Base-by-base conservation (phyloP, 2,888 invertebrate genomes). In the Lasioglossum marginatum region DNA sequence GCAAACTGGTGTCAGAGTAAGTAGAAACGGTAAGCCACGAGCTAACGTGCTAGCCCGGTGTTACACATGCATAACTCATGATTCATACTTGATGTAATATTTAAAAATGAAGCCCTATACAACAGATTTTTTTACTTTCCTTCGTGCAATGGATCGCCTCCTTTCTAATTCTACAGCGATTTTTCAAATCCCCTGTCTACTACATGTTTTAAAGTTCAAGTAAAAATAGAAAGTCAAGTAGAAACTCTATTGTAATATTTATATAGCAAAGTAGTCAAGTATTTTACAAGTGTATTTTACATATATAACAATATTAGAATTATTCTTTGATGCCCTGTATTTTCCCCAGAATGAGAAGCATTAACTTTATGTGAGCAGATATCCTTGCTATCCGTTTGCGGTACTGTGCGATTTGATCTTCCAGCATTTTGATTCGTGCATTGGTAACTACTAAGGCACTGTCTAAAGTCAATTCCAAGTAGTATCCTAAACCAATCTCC, bases 361-460 rank as follows among this genome's bases (percentile, higher is more conserved):
- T 97, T 83, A 98, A 94, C 94, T 98, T 98, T 75, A 98, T 98
- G 92, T 98, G 97, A 0, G 97, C 97, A 91, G 97, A 97, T 0
- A 97, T 97, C 89, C 96, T 96, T 0, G 97, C 96, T 87, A 97
- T 97, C 93, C 97, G 97, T 52, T 96, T 96, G 5, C 96, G 96
- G 4, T 98, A 93, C 86, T 97, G 96, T 31, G 96, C 96, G 0
- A 97, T 96, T 91, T 97, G 96, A 31, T 96, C 96, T 89, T 97
- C 97, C 75, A 97, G 95, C 0, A 97, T 96, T 82, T 96, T 96
- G 60, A 97, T 96, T 94, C 98, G 97, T 76, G 97, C 96, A 90
- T 97, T 96, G 68, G 97, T 96, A 92, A 97, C 97, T 87, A 95
- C 96, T 73, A 97, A 92, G 0, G 98, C 98, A 95, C 98, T 98